phyloP scores from a whole-genome alignment of 2,113 vertebrate species.

The Caracal caracal region DNA sequence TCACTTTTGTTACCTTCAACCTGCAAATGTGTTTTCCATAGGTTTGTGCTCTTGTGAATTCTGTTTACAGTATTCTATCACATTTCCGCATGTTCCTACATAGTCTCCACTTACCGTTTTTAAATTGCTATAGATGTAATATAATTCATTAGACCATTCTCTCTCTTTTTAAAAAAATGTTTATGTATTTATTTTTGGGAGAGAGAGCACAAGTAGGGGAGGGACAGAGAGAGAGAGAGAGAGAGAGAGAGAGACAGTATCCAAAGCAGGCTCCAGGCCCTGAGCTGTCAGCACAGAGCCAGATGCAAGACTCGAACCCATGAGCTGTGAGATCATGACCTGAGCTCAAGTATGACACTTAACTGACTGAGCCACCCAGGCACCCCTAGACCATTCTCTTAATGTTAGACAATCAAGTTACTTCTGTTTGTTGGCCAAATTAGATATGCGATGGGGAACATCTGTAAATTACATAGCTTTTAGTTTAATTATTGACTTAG shows the following conservation, averaged over 20 bases:
- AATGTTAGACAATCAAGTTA: not conserved
- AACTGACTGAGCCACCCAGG: no score
- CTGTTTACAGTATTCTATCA: not conserved
- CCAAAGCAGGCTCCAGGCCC: no score
- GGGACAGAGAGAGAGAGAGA: no score
- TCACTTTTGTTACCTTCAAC: not conserved
- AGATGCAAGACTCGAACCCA: no score
- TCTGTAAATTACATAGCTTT: not conserved
- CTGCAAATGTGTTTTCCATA: not conserved
- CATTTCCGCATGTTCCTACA: not conserved
- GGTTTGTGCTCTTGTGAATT: not conserved
- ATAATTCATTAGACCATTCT: not conserved
- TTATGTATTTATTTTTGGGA: no score
- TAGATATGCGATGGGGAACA: not conserved
- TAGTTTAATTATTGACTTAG: constrained; percentile 45
- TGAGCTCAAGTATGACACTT: no score
- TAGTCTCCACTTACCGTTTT: not conserved
- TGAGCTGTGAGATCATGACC: no score
- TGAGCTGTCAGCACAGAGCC: no score
- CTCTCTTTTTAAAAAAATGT: no score
- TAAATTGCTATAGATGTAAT: not conserved
- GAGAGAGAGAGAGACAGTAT: no score
- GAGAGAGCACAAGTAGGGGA: no score
- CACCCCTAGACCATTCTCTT: not conserved
- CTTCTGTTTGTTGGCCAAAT: not conserved